Evolutionary conservation across 1,140 invertebrate genomes (phyloP).

Genomic region (Calliopsis andreniformis): DNA sequence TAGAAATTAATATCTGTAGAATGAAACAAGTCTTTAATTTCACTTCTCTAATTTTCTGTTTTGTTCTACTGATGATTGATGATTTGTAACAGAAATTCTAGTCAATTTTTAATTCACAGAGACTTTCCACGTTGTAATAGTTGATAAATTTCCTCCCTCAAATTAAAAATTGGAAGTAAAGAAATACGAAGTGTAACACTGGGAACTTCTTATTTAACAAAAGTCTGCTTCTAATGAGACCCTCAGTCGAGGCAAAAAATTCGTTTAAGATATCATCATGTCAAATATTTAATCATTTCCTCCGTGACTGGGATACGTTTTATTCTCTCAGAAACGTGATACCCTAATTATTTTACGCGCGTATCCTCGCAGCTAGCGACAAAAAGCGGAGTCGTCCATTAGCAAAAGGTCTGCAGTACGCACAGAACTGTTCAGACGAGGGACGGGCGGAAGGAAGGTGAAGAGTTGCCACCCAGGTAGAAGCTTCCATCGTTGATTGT

Average conservation of each 20-base stretch:
- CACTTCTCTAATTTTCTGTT: too few relatives aligned
- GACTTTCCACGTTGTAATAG: too few relatives aligned
- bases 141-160: too few relatives aligned
- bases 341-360: slow-evolving; percentile 13
- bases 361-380: neutral
- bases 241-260: neutral
- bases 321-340: slow-evolving; percentile 3
- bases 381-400: slow-evolving; percentile 7
- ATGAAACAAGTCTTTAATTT: too few relatives aligned
- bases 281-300: neutral
- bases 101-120: too few relatives aligned
- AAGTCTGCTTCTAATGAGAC: too few relatives aligned
- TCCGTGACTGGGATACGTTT: neutral
- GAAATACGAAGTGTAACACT: too few relatives aligned
- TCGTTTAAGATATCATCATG: neutral
- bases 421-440: slow-evolving; percentile 6
- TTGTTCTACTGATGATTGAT: too few relatives aligned
- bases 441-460: slow-evolving; percentile 30
- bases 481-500: slow-evolving; percentile 72
- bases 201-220: too few relatives aligned
- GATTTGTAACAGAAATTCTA: too few relatives aligned
- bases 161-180: too few relatives aligned
- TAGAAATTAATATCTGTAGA: too few relatives aligned
- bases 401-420: slow-evolving; percentile 27
- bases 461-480: slow-evolving; percentile 72